phyloP scores from a whole-genome alignment of 53 echinoderm and acorn worm species.

The Apostichopus leukothele region DNA sequence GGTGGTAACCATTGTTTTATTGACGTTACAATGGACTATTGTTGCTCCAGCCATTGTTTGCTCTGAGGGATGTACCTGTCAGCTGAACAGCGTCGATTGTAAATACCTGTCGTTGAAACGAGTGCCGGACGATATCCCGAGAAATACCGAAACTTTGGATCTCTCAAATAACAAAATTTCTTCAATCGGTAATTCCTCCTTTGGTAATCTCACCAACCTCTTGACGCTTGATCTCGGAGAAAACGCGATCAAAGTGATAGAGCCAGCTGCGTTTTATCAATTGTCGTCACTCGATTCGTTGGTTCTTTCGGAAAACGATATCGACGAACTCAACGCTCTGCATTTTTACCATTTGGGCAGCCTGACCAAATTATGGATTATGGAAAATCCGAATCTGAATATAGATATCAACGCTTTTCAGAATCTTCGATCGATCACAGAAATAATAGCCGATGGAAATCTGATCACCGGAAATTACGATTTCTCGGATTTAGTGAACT shows the following conservation, averaged over 20 bases:
- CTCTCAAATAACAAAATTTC: constrained; percentile 1
- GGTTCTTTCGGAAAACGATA: not conserved
- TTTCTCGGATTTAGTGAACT: not conserved
- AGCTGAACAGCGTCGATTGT: not conserved
- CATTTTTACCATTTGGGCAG: constrained; percentile 9
- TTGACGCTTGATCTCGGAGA: not conserved
- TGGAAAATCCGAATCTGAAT: constrained; percentile 6
- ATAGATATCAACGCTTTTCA: constrained; percentile 17
- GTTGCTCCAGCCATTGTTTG: not conserved
- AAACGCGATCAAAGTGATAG: not conserved
- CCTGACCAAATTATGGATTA: not conserved
- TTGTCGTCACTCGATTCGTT: not conserved
- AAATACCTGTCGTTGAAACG: not conserved
- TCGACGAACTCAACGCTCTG: not conserved
- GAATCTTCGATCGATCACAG: not conserved
- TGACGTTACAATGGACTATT: not conserved
- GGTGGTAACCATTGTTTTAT: not conserved
- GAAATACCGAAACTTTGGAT: not conserved
- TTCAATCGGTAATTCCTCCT: not conserved
- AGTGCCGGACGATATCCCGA: constrained; percentile 1
- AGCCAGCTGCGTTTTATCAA: not conserved
- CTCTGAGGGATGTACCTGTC: not conserved
- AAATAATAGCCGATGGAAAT: constrained; percentile 11
- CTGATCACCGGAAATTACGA: not conserved
- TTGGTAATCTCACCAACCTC: not conserved